Percentiles rank a stretch among this genome's conserved stretches.
Conservation (phyloP, 2,113 vertebrate genomes). For the Ammodytes dubius region DNA sequence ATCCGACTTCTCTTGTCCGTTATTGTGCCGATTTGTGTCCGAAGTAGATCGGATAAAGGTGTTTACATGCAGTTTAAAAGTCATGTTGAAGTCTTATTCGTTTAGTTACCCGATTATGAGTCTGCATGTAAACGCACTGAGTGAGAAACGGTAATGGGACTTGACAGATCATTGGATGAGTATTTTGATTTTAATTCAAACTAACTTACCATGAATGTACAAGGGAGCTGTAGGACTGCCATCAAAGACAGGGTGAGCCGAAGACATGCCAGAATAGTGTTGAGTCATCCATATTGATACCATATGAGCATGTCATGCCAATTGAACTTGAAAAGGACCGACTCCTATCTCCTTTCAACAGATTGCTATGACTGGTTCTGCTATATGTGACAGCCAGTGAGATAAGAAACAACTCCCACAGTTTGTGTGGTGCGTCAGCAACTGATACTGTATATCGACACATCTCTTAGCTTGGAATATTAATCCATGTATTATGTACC, state of each 20-base stretch:
- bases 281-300: conserved; percentile 69
- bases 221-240: conserved; percentile 39
- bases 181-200: conserved; percentile 62
- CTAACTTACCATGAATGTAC: conserved; percentile 54
- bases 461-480: conserved; percentile 39
- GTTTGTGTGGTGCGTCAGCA: conserved; percentile 27
- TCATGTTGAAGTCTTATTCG: no score
- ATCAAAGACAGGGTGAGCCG: conserved; percentile 58
- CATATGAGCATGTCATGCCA: conserved; percentile 54
- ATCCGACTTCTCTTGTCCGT: no score
- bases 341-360: conserved; percentile 71
- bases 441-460: conserved; percentile 14
- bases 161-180: conserved; percentile 56
- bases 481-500: conserved; percentile 45
- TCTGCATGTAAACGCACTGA: no score
- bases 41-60: no score
- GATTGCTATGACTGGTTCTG: conserved; percentile 51
- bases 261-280: conserved; percentile 47
- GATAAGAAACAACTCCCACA: conserved; percentile 65
- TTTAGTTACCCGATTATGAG: no score
- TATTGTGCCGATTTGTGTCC: no score
- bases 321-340: conserved; percentile 64
- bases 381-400: conserved; percentile 34
- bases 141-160: conserved; percentile 49
- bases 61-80: no score